These are phyloP conservation scores for Euthynnus affinis DNA, from an alignment of 2,797 vertebrate genomes.

Conservation along the genomic window DNA sequence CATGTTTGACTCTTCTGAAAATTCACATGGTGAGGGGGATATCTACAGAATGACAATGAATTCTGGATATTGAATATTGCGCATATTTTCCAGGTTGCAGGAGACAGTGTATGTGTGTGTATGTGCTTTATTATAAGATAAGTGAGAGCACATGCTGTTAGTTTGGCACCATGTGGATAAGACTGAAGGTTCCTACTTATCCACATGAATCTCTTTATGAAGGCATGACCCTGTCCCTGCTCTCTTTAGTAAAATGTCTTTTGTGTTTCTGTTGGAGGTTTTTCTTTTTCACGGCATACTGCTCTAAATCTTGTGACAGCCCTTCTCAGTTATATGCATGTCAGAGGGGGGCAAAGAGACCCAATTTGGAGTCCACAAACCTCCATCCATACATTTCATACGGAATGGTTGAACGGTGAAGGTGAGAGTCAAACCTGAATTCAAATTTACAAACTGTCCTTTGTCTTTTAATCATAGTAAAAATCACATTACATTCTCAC, in stretches of 20 bases:
- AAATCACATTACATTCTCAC: background rate
- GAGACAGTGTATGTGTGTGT: background rate
- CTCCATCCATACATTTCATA: no score
- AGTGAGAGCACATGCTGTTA: constrained; percentile 59
- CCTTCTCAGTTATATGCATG: background rate
- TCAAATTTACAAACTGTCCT: background rate
- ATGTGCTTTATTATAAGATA: constrained; percentile 27
- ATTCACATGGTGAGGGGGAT: background rate
- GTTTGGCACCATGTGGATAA: constrained; percentile 28
- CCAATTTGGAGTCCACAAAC: background rate
- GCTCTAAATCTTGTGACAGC: background rate
- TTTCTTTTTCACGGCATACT: background rate
- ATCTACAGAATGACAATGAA: background rate
- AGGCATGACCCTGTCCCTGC: background rate
- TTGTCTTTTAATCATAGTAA: background rate
- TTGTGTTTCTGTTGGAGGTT: background rate
- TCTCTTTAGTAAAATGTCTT: background rate
- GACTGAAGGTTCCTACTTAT: constrained; percentile 38
- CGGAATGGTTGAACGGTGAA: background rate
- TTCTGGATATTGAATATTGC: background rate
- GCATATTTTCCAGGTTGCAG: background rate
- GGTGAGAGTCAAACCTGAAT: background rate
- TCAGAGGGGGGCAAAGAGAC: background rate
- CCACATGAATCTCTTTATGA: constrained; percentile 1
- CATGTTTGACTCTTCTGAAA: background rate